These are phyloP conservation scores for Pelobates cultripes DNA, from an alignment of 2,797 vertebrate species.

Conservation along the genomic window DNA sequence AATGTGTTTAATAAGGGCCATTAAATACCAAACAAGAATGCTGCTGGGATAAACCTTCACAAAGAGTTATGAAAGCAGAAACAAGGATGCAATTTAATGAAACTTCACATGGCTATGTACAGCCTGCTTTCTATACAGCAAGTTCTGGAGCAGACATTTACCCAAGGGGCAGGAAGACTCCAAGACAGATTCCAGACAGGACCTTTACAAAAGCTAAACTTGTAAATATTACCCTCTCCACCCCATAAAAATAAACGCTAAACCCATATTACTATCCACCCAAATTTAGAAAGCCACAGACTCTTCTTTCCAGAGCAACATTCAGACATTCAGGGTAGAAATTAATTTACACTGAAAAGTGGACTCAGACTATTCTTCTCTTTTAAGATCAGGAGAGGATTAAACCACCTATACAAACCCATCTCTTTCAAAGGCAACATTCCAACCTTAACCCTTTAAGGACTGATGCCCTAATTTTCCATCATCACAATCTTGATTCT, in stretches of 20 bases:
- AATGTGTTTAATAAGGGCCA: slow-evolving; percentile 32
- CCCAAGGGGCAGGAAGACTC: background rate
- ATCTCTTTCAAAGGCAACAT: too few species aligned
- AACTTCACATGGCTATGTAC: slow-evolving; percentile 5
- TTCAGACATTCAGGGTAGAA: too few species aligned
- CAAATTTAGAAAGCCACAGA: background rate
- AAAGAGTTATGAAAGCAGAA: slow-evolving; percentile 15
- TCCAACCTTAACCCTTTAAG: too few species aligned
- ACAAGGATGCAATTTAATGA: background rate
- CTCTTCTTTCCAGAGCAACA: background rate
- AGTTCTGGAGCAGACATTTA: background rate
- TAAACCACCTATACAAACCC: too few species aligned
- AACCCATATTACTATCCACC: background rate
- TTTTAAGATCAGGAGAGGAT: too few species aligned
- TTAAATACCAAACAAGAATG: slow-evolving; percentile 33
- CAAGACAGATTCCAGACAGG: background rate
- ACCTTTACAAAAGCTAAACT: background rate
- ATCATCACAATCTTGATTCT: too few species aligned
- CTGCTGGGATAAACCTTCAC: slow-evolving; percentile 22
- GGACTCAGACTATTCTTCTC: too few species aligned
- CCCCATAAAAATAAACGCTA: background rate
- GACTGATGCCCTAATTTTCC: too few species aligned
- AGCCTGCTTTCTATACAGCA: background rate
- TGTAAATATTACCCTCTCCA: background rate
- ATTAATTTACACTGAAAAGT: too few species aligned